A percentile compares a stretch with the other conserved stretches of the same genome.
Conservation (phyloP, 2,888 invertebrate species). For the Drosophila incognita region DNA sequence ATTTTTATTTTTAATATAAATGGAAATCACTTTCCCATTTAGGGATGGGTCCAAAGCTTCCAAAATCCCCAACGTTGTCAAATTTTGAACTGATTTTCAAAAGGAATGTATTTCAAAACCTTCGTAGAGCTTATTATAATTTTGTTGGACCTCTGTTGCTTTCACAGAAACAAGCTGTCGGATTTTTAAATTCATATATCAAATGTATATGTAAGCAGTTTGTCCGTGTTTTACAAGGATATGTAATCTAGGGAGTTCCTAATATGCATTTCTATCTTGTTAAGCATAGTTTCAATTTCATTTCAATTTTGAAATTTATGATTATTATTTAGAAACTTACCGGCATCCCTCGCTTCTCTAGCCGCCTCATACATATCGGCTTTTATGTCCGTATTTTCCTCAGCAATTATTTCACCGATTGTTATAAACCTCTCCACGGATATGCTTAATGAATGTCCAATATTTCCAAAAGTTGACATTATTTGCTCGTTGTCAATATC, state of each 20-base stretch:
- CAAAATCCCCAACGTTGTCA: neutral
- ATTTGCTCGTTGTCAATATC: constrained; percentile 76
- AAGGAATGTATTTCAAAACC: too few relatives aligned
- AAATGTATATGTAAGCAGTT: neutral
- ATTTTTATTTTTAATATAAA: neutral
- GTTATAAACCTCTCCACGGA: constrained; percentile 99
- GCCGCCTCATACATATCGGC: constrained; percentile 99
- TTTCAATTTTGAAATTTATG: neutral
- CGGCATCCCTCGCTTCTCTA: constrained; percentile 97
- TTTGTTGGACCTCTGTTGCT: too few relatives aligned
- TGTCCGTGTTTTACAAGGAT: neutral
- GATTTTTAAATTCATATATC: neutral
- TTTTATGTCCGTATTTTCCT: constrained; percentile 98
- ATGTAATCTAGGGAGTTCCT: neutral
- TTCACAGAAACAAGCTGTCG: neutral
- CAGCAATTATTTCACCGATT: constrained; percentile 99
- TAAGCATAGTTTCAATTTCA: neutral
- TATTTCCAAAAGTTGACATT: constrained; percentile 86
- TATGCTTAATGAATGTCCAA: constrained; percentile 97
- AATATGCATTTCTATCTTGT: neutral
- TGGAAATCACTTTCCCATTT: neutral
- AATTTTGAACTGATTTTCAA: too few relatives aligned
- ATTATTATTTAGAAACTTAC: constrained; percentile 86
- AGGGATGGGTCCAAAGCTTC: neutral
- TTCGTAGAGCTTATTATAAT: too few relatives aligned